phyloP scores from a whole-genome alignment of 2,888 invertebrate genomes.

The Plusia festucae region DNA sequence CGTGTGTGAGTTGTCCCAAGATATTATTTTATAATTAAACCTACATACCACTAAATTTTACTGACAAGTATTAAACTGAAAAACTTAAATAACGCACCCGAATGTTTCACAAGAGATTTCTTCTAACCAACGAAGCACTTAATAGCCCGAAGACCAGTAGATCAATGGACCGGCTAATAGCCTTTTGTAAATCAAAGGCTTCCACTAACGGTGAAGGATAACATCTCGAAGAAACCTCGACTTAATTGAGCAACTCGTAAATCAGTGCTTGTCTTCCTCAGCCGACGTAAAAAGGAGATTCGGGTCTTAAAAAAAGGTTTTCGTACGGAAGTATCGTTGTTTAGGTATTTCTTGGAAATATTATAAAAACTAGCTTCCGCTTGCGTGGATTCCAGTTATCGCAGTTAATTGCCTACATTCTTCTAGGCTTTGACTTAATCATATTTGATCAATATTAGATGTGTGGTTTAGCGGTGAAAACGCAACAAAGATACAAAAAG shows the following conservation, averaged over 20 bases:
- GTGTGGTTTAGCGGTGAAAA: no score
- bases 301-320: background rate
- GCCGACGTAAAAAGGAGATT: background rate
- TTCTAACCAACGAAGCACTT: background rate
- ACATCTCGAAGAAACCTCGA: background rate
- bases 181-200: background rate
- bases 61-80: background rate
- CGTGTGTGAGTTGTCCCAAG: no score
- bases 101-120: background rate
- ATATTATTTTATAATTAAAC: no score
- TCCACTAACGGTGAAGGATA: background rate
- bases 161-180: conserved; percentile 1
- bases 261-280: background rate
- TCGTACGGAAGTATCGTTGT: no score
- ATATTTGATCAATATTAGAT: no score
- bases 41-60: background rate
- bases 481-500: no score
- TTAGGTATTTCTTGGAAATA: no score
- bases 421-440: no score
- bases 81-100: background rate
- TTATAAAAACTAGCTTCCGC: no score
- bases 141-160: background rate
- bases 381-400: no score
- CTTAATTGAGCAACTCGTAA: background rate
- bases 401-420: no score